Evolutionary conservation across 2,888 invertebrate genomes (phyloP).

Genomic region (Nebria salina): DNA sequence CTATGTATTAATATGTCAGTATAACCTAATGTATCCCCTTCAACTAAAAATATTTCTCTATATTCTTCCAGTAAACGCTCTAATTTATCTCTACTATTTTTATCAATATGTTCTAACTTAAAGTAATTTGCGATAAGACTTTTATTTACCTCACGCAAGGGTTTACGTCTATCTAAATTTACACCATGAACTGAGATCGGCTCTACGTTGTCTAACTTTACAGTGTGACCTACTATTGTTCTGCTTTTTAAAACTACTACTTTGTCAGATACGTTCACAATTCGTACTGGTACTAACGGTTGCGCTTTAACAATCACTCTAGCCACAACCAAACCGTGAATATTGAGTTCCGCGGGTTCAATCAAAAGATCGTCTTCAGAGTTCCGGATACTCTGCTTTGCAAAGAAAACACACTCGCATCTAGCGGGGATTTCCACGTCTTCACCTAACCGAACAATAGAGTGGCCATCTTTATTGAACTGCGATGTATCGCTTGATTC

Average conservation of each 20-base stretch:
- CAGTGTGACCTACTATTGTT: not conserved
- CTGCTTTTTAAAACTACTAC: not conserved
- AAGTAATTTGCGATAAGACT: too few relatives aligned
- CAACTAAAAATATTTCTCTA: not conserved
- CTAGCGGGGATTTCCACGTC: conserved; percentile 41
- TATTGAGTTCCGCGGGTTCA: not conserved
- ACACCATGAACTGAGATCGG: too few relatives aligned
- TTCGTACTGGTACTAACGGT: not conserved
- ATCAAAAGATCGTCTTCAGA: not conserved
- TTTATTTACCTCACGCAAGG: too few relatives aligned
- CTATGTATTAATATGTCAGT: not conserved
- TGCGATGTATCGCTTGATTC: too few relatives aligned
- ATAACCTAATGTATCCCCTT: not conserved
- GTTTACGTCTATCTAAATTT: too few relatives aligned
- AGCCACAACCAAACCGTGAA: not conserved
- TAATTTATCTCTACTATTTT: not conserved
- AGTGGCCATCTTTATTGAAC: too few relatives aligned
- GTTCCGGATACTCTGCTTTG: not conserved
- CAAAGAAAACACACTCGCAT: not conserved
- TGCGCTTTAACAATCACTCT: not conserved
- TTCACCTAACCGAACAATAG: too few relatives aligned
- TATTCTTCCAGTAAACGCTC: not conserved
- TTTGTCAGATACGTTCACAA: not conserved
- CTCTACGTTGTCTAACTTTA: not conserved
- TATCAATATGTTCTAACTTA: not conserved